A percentile compares a stretch with the other conserved stretches of the same genome.
Conservation (phyloP, 1,140 invertebrate species). For the Sycophila sp. region DNA sequence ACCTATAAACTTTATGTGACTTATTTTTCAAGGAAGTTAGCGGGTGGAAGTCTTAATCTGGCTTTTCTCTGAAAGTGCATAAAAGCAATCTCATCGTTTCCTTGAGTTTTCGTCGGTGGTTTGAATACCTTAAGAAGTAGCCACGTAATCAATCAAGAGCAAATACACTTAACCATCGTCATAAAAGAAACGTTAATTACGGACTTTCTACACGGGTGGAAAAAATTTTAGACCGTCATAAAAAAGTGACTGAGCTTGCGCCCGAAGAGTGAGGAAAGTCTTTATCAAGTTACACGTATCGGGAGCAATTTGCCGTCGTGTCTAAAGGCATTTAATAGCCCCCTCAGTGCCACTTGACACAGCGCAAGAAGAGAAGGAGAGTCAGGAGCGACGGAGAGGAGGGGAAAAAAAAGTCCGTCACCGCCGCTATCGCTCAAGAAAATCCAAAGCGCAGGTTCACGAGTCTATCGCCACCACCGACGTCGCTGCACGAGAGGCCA, state of each 20-base stretch:
- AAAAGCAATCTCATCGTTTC: neutral
- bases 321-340: conserved; percentile 35
- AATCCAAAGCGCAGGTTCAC: conserved; percentile 10
- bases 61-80: too few relatives aligned
- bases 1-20: too few relatives aligned
- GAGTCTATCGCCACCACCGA: neutral
- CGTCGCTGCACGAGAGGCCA: conserved; percentile 4
- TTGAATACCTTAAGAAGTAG: neutral
- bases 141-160: neutral
- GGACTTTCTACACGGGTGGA: neutral
- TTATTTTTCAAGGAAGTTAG: too few relatives aligned
- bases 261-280: neutral
- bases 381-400: neutral
- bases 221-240: conserved; percentile 14
- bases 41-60: too few relatives aligned
- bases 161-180: neutral
- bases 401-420: neutral
- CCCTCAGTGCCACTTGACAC: conserved; percentile 26
- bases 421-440: conserved; percentile 20
- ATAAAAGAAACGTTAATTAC: neutral
- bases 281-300: conserved; percentile 34
- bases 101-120: too few relatives aligned
- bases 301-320: conserved; percentile 31
- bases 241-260: neutral
- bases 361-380: conserved; percentile 9